Evolutionary conservation across 2,113 vertebrate genomes (phyloP).

Genomic region (Tragelaphus buxtoni): DNA sequence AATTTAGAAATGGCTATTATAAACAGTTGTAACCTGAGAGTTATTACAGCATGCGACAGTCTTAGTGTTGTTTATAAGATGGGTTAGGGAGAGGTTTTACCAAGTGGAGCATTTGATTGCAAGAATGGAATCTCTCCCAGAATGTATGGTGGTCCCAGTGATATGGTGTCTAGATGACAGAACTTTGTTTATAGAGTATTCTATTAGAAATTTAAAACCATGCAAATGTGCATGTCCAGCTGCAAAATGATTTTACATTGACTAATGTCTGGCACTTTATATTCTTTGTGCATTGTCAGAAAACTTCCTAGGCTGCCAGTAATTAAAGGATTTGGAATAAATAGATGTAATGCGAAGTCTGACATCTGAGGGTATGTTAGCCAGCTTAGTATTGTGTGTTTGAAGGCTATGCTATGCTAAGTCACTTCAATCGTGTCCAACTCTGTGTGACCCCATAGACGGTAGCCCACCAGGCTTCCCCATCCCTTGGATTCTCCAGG

Average conservation of each 20-base stretch:
- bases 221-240: not conserved
- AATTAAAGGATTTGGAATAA: constrained; percentile 25
- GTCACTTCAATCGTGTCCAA: too few species aligned
- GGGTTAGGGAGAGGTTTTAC: constrained; percentile 15
- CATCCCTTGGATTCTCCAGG: too few species aligned
- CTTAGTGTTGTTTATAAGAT: constrained; percentile 25
- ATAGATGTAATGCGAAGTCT: not conserved
- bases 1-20: not conserved
- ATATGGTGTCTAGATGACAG: not conserved
- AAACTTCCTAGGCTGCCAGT: not conserved
- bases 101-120: not conserved
- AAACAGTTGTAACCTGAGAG: not conserved
- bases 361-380: not conserved
- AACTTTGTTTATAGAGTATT: not conserved
- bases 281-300: not conserved
- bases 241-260: not conserved
- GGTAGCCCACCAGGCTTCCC: too few species aligned
- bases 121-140: not conserved
- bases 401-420: not conserved
- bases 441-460: too few species aligned
- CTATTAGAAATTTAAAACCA: constrained; percentile 7
- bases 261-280: not conserved
- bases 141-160: not conserved
- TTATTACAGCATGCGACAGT: not conserved
- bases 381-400: constrained; percentile 22